Conservation (phyloP, 1,140 invertebrate species). For the Cepaea nemoralis region DNA sequence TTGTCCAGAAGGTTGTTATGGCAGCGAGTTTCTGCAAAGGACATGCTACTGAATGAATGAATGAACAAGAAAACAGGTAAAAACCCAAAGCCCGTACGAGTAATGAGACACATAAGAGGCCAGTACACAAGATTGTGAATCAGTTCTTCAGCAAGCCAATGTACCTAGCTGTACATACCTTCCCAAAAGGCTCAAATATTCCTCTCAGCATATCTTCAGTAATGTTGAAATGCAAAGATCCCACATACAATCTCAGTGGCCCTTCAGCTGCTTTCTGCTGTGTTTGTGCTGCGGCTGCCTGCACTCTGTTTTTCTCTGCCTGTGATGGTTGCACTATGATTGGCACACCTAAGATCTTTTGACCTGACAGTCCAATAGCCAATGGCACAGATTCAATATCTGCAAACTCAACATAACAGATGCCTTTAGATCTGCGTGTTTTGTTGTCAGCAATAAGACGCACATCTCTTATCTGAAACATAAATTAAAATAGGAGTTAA, state of each 20-base stretch:
- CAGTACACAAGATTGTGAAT: too few relatives aligned
- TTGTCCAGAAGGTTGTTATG: too few relatives aligned
- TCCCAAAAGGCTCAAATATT: slow-evolving; percentile 99
- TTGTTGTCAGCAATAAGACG: slow-evolving; percentile 99
- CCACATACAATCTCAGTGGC: slow-evolving; percentile 96
- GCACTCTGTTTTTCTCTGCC: slow-evolving; percentile 95
- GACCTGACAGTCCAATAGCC: slow-evolving; percentile 94
- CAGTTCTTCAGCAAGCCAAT: too few relatives aligned
- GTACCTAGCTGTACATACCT: slow-evolving; percentile 76
- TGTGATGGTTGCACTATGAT: slow-evolving; percentile 99
- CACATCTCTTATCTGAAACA: slow-evolving; percentile 86
- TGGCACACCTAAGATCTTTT: slow-evolving; percentile 94
- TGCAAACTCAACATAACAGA: slow-evolving; percentile 99
- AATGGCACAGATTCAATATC: slow-evolving; percentile 97
- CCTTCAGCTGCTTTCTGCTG: slow-evolving; percentile 76
- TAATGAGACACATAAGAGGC: too few relatives aligned
- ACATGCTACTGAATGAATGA: too few relatives aligned
- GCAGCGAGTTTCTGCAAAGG: too few relatives aligned
- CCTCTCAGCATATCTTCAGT: slow-evolving; percentile 98
- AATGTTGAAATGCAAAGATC: slow-evolving; percentile 98
- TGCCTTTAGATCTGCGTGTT: slow-evolving; percentile 98
- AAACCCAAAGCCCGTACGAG: too few relatives aligned
- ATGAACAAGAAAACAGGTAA: too few relatives aligned
- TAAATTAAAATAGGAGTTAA: too few relatives aligned
- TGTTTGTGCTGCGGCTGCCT: slow-evolving; percentile 73